phyloP scores from a whole-genome alignment of 2,888 invertebrate genomes.

The Laspeyria flexula region DNA sequence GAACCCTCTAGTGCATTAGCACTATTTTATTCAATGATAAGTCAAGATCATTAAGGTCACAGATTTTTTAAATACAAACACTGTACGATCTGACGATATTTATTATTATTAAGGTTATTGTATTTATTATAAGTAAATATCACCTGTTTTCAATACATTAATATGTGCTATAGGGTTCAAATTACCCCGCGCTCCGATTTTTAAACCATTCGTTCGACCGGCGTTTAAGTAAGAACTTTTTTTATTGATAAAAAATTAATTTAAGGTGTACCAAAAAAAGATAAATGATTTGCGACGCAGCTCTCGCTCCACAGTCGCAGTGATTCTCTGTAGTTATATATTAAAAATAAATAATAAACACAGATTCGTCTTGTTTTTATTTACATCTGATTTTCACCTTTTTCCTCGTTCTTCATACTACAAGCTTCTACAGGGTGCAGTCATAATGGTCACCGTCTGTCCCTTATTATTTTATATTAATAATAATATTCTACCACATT shows the following conservation, averaged over 20 bases:
- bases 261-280: slow-evolving; percentile 78
- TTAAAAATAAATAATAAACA: slow-evolving; percentile 77
- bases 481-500: too few species aligned
- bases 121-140: slow-evolving; percentile 39
- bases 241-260: slow-evolving; percentile 53
- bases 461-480: too few species aligned
- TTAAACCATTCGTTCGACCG: slow-evolving; percentile 42
- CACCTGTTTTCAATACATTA: slow-evolving; percentile 28
- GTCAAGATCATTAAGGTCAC: slow-evolving; percentile 33
- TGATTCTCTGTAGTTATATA: slow-evolving; percentile 82
- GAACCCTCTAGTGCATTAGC: slow-evolving; percentile 32
- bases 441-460: too few species aligned
- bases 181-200: slow-evolving; percentile 51
- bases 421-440: too few species aligned
- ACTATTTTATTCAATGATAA: slow-evolving; percentile 18
- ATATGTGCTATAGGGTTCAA: slow-evolving; percentile 32
- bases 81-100: slow-evolving; percentile 41
- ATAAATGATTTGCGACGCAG: slow-evolving; percentile 49
- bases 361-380: slow-evolving; percentile 33
- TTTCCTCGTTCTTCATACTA: too few species aligned
- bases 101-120: slow-evolving; percentile 35
- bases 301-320: slow-evolving; percentile 58
- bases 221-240: slow-evolving; percentile 44
- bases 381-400: neutral
- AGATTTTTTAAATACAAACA: slow-evolving; percentile 25